Conservation (phyloP, 1,140 invertebrate species). For the Micrasema minimum region DNA sequence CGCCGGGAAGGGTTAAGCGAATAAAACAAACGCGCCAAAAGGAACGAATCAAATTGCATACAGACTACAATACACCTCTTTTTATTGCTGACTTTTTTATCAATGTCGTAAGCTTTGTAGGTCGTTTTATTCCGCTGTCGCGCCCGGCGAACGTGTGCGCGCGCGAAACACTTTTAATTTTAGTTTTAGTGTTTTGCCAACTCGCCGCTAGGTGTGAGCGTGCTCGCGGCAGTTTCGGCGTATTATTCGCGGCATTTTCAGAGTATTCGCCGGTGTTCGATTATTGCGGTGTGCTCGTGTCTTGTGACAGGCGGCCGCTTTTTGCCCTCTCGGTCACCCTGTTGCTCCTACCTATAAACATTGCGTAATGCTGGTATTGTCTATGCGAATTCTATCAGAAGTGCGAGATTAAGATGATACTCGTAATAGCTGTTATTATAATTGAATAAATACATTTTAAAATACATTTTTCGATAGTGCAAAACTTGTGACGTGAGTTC, state of each 20-base stretch:
- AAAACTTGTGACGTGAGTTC: too few relatives aligned
- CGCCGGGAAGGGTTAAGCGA: slow-evolving; percentile 13
- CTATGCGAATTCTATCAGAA: background rate
- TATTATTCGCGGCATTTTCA: slow-evolving; percentile 19
- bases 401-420: background rate
- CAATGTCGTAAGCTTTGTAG: background rate
- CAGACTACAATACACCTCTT: background rate
- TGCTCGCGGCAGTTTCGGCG: slow-evolving; percentile 16
- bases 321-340: slow-evolving; percentile 22
- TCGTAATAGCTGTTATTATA: too few relatives aligned
- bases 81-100: background rate
- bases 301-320: slow-evolving; percentile 21
- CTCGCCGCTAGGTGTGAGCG: slow-evolving; percentile 39
- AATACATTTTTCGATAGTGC: too few relatives aligned
- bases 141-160: background rate
- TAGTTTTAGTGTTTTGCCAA: slow-evolving; percentile 21
- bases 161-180: slow-evolving; percentile 1
- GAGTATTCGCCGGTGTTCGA: slow-evolving; percentile 22
- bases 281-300: slow-evolving; percentile 10
- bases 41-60: background rate
- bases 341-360: slow-evolving; percentile 38
- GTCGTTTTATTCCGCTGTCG: background rate
- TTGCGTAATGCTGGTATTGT: slow-evolving; percentile 25
- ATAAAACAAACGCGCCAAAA: background rate
- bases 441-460: too few relatives aligned